Base-by-base conservation (phyloP, 2,888 invertebrate species). In the Laspeyria flexula region DNA sequence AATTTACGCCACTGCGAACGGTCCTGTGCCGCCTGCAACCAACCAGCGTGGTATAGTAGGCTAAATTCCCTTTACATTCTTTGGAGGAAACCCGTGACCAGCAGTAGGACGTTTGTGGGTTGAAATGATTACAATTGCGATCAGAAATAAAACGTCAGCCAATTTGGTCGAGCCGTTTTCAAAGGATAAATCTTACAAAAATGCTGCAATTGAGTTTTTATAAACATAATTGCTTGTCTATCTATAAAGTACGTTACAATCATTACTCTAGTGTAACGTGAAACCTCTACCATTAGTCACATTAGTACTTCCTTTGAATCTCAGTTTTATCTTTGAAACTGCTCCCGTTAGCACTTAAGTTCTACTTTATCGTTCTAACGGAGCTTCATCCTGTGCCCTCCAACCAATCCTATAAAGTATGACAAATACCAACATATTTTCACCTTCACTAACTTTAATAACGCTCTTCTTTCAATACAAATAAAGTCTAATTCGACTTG, bases 351-450 rank as follows among this genome's bases (percentile, higher is more conserved):
- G 71, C 51, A 72, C 70, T 74, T 65, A 72, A 61, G 55, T 69
- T 70, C 72, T 73, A 79, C 75, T 77, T 80, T 78, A 78, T 75
- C 74, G 69, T 71, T 63, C 69, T 86, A 86, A 86, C 84, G 80
- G 83, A 58, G 50, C 59, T 56, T 63, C 77, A 76, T 81, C 77
- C 81, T 81, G 81, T 72, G 65, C 71, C 69, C 66, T 47, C 56
- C 53, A 29, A 60, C 52, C 63, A 64, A 58, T 69, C 68, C 65
- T 59, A 68, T 64, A 68, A 65, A 65, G 60, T 62, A 56, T 63
- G 57, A 54, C 46, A 47, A 21, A 25, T 12, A 60, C 50, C 45
- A 56, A 46, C 16, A 35, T 38, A 35, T 0, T 33, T 16, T 16
- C 35, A 21, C 15, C 2, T 9, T 37, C 23, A 30, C 1, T 41